phyloP scores from a whole-genome alignment of 2,888 invertebrate species.

The Drosophila mayaguana region DNA sequence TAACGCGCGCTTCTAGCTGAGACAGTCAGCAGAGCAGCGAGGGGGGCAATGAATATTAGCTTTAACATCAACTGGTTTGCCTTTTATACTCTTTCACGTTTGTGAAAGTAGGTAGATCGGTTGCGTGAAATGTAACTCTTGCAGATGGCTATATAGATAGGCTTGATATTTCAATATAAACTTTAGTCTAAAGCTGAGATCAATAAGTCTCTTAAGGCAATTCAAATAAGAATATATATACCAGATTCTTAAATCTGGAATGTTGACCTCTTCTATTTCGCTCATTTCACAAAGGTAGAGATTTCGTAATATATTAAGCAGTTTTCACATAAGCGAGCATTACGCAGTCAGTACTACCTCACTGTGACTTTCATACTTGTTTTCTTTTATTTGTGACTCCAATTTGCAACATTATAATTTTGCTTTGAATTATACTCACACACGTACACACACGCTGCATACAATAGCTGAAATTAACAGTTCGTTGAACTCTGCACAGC shows the following conservation, averaged over 20 bases:
- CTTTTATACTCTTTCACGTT: neutral
- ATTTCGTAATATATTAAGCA: too few relatives aligned
- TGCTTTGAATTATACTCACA: slow-evolving; percentile 70
- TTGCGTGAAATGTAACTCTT: neutral
- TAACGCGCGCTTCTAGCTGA: slow-evolving; percentile 39
- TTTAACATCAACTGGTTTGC: slow-evolving; percentile 59
- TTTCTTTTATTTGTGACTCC: slow-evolving; percentile 46
- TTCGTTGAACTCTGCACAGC: slow-evolving; percentile 44
- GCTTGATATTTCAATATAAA: neutral
- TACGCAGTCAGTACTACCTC: neutral
- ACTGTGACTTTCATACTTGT: slow-evolving; percentile 1
- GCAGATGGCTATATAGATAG: neutral
- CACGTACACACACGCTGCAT: slow-evolving; percentile 26
- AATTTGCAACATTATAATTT: slow-evolving; percentile 74
- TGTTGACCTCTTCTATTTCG: too few relatives aligned
- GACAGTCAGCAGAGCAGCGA: neutral
- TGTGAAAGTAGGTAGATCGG: neutral
- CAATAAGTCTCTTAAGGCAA: too few relatives aligned
- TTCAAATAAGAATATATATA: too few relatives aligned
- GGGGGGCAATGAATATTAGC: slow-evolving; percentile 16
- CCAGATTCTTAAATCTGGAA: too few relatives aligned
- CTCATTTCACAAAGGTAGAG: too few relatives aligned
- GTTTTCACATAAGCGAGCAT: neutral
- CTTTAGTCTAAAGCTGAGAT: neutral
- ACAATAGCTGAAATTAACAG: slow-evolving; percentile 39